Percentiles rank a stretch among this genome's conserved stretches.
These are phyloP conservation scores for Rattus rattus DNA, from an alignment of 2,113 vertebrate species.

Conservation along the genomic window DNA sequence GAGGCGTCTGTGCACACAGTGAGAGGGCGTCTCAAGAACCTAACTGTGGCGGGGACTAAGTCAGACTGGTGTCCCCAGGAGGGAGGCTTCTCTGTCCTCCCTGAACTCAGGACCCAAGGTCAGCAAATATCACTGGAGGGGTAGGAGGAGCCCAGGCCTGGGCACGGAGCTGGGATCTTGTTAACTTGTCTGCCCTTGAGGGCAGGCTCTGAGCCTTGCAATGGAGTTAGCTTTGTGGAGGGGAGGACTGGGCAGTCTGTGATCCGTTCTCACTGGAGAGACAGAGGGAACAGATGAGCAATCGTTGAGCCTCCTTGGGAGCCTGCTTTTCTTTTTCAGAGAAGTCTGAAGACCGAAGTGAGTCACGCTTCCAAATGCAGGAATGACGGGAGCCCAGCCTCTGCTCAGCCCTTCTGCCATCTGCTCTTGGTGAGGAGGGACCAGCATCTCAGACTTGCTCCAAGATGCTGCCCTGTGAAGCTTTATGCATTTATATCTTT, in stretches of 20 bases:
- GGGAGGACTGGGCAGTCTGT: neutral
- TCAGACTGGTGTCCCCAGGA: neutral
- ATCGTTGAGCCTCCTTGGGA: neutral
- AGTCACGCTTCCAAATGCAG: slow-evolving; percentile 46
- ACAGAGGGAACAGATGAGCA: neutral
- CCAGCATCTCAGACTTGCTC: neutral
- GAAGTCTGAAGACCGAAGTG: slow-evolving; percentile 4
- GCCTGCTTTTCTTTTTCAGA: neutral
- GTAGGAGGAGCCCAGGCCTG: neutral
- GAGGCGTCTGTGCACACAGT: neutral
- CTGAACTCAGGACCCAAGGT: neutral
- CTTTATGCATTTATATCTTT: neutral
- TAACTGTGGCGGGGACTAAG: no score
- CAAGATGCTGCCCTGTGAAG: neutral
- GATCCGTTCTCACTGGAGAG: neutral
- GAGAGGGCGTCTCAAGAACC: no score
- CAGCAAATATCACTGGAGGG: neutral
- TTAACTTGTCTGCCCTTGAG: neutral
- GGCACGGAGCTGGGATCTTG: neutral
- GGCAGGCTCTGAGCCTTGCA: neutral
- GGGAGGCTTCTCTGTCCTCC: neutral
- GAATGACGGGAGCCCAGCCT: neutral
- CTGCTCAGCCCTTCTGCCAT: no score
- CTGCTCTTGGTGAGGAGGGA: neutral
- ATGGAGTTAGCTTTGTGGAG: neutral